Evolutionary conservation across 1,140 invertebrate genomes (phyloP).

Genomic region (Eriosoma lanigerum): DNA sequence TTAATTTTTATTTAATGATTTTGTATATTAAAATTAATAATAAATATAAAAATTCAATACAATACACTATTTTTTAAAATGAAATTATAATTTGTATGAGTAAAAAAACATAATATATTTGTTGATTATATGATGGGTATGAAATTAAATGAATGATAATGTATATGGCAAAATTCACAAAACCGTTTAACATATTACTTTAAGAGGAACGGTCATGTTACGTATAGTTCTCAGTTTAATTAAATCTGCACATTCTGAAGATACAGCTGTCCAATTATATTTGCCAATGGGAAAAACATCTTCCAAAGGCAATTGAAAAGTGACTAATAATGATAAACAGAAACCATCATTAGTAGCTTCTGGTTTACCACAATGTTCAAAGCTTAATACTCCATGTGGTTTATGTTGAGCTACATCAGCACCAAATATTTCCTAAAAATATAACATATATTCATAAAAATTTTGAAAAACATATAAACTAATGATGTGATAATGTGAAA

Average conservation of each 20-base stretch:
- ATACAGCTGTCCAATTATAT: slow-evolving; percentile 83
- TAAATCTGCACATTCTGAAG: slow-evolving; percentile 68
- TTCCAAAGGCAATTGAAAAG: slow-evolving; percentile 80
- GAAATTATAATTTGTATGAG: neutral
- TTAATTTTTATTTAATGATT: slow-evolving; percentile 25
- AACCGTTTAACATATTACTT: slow-evolving; percentile 73
- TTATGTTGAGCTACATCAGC: slow-evolving; percentile 80
- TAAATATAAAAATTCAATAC: neutral
- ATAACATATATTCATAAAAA: slow-evolving; percentile 52
- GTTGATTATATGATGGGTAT: slow-evolving; percentile 17
- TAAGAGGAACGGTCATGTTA: slow-evolving; percentile 75
- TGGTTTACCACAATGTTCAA: slow-evolving; percentile 64
- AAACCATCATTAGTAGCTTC: slow-evolving; percentile 69
- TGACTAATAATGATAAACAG: slow-evolving; percentile 81
- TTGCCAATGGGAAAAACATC: slow-evolving; percentile 82
- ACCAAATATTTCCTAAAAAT: slow-evolving; percentile 77
- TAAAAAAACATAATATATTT: slow-evolving; percentile 9
- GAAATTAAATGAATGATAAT: neutral
- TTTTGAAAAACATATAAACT: neutral
- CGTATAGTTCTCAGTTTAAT: slow-evolving; percentile 70
- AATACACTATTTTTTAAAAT: neutral
- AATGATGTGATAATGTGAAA: no score
- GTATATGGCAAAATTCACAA: neutral
- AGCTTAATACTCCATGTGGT: slow-evolving; percentile 76
- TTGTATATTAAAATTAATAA: slow-evolving; percentile 8